Evolutionary conservation across 2,888 invertebrate species (phyloP), one percentile per base, ranked within the genome.

Genomic region (Cosmia pyralina): DNA sequence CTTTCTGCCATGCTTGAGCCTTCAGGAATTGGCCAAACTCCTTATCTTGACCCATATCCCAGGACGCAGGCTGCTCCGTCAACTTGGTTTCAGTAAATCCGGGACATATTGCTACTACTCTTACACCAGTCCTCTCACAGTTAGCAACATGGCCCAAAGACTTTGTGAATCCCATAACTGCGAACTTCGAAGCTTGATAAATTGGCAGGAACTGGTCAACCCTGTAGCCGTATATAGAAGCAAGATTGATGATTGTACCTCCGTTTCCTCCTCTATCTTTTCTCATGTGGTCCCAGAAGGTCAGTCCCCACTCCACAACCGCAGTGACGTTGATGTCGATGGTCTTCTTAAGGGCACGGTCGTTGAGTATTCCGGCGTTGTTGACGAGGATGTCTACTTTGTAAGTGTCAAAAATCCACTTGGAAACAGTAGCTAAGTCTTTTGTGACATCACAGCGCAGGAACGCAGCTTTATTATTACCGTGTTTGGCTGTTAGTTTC

Each of bases 181-280:
- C 97, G 75, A 95, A 96, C 88, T 97, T 97, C 0, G 97, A 97
- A 1, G 97, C 97, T 41, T 96, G 96, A 87, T 97, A 97, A n/a
- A 97, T 91, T 0, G 97, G 97, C 22, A 95, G 87, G 46, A 93
- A 96, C 44, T 95, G 95, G 55, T 96, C 92, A 0, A 96, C 91
- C 83, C 94, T 92, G 60, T 96, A 93, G 0, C 97, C 97, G 75
- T 96, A 95, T 38, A 97, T 96, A 0, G 97, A 97, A 1, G 97
- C 95, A 38, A 97, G 93, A 88, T 98, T 98, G n/a, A 97, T 94
- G 63, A 98, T 96, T 0, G 96, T 96, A 1, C 97, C 97, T 15
- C 97, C 97, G 53, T 92, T 91, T 0, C 97, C 97, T 0, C 96
- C 95, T 69, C 94, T 95, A 77, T 97, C 95, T 60, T 91, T 95